Evolutionary conservation across 2,888 invertebrate species (phyloP).

Genomic region (Eurytoma adleriae): DNA sequence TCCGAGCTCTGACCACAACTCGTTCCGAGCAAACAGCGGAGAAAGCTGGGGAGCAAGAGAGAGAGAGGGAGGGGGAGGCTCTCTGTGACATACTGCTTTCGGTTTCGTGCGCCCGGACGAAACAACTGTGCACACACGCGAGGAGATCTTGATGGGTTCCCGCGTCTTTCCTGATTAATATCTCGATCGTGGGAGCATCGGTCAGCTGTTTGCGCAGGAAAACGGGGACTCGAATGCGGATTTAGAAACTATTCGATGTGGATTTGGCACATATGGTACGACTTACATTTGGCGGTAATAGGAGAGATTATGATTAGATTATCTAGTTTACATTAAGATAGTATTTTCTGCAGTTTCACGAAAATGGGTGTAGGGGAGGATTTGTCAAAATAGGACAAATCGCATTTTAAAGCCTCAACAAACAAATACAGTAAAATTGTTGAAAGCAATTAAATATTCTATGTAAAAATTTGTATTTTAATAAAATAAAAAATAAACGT

Average conservation of each 20-base stretch:
- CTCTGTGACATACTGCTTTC: conserved; percentile 48
- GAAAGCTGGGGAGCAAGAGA: conserved; percentile 22
- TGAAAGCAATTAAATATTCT: too few relatives aligned
- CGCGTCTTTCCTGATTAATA: conserved; percentile 1
- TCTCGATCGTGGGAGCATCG: neutral
- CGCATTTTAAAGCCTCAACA: too few relatives aligned
- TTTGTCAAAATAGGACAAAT: too few relatives aligned
- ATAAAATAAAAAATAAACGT: too few relatives aligned
- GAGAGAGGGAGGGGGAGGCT: conserved; percentile 4
- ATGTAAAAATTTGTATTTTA: too few relatives aligned
- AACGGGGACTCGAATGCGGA: neutral
- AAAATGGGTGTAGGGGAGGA: too few relatives aligned
- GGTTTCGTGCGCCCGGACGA: conserved; percentile 16
- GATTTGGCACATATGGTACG: neutral
- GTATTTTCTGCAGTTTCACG: too few relatives aligned
- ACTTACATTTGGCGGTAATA: too few relatives aligned
- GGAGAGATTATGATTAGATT: too few relatives aligned
- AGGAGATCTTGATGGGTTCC: conserved; percentile 9
- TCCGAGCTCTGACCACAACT: too few relatives aligned
- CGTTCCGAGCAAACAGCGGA: neutral
- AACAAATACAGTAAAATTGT: too few relatives aligned
- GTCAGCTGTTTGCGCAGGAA: conserved; percentile 10
- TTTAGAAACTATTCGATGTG: neutral
- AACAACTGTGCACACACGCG: neutral
- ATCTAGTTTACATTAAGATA: too few relatives aligned